phyloP scores from a whole-genome alignment of 2,797 vertebrate species.

The Anabacerthia variegaticeps region DNA sequence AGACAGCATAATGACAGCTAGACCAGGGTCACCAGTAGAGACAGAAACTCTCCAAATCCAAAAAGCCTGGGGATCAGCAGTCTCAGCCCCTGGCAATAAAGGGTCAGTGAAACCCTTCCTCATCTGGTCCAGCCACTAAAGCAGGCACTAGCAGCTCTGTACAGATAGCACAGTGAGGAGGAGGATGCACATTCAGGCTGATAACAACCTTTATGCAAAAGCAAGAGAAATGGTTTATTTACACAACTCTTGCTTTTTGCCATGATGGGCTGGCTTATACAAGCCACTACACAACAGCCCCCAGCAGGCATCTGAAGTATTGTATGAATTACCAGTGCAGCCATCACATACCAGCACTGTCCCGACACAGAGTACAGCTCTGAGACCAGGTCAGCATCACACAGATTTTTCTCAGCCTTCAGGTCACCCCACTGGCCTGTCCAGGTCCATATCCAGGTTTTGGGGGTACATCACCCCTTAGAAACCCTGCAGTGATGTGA shows the following conservation, averaged over 20 bases:
- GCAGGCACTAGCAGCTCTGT: neutral
- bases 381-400: neutral
- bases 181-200: neutral
- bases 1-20: neutral
- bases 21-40: neutral
- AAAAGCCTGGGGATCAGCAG: neutral
- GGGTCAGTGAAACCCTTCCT: neutral
- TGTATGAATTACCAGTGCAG: neutral
- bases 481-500: neutral
- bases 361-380: neutral
- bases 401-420: neutral
- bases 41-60: neutral
- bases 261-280: neutral
- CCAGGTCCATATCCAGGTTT: neutral
- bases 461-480: too few species aligned
- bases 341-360: rapidly evolving
- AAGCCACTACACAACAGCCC: neutral
- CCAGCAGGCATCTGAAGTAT: rapidly evolving
- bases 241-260: neutral
- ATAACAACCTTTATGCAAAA: neutral
- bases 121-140: neutral
- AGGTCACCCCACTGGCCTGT: neutral
- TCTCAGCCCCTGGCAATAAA: neutral
- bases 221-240: neutral
- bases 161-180: neutral